These are phyloP conservation scores for Parotia lawesii DNA, from an alignment of 2,113 vertebrate species.

Conservation along the genomic window DNA sequence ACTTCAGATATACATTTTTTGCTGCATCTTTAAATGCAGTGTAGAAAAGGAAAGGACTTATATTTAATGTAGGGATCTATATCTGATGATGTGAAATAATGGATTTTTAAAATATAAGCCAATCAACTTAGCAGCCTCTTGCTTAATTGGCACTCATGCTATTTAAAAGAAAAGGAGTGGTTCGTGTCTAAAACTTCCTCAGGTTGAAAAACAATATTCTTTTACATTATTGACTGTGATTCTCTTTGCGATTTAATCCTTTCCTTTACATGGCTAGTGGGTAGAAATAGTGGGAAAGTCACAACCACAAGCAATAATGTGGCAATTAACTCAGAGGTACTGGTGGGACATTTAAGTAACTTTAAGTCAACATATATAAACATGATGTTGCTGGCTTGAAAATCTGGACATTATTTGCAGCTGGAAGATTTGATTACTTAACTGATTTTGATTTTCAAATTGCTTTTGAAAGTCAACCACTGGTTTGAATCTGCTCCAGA, in stretches of 20 bases:
- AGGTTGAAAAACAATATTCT: background rate
- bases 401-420: slow-evolving; percentile 18
- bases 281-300: background rate
- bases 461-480: slow-evolving; percentile 19
- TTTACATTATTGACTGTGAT: background rate
- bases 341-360: background rate
- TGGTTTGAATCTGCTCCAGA: slow-evolving; percentile 50
- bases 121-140: background rate
- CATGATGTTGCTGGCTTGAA: background rate
- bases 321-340: background rate
- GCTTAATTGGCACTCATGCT: background rate
- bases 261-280: background rate
- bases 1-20: background rate
- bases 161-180: background rate
- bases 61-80: background rate
- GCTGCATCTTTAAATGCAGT: background rate
- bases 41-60: background rate
- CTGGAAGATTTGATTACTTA: slow-evolving; percentile 4
- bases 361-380: background rate
- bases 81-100: background rate
- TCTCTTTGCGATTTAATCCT: background rate
- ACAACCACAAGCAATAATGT: background rate
- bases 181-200: background rate
- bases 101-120: background rate
- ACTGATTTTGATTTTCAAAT: slow-evolving; percentile 39